Evolutionary conservation across 2,797 vertebrate species (phyloP).

Genomic region (Manis pentadactyla): DNA sequence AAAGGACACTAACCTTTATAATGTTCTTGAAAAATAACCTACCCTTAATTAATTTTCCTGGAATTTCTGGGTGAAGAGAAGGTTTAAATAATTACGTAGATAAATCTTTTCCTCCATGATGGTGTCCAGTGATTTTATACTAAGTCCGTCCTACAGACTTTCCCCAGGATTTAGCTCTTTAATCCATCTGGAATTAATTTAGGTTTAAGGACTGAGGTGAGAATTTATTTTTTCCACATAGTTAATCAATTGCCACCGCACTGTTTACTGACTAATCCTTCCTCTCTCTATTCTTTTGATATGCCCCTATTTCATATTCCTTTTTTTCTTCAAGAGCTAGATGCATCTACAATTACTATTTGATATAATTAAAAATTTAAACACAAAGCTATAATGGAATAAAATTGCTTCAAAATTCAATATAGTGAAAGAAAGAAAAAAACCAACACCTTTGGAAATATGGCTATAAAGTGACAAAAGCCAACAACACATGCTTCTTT

Average conservation of each 20-base stretch:
- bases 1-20: background rate
- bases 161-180: constrained; percentile 57
- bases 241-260: constrained; percentile 68
- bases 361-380: constrained; percentile 46
- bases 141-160: constrained; percentile 29
- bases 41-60: constrained; percentile 59
- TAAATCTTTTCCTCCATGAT: constrained; percentile 43
- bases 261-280: constrained; percentile 59
- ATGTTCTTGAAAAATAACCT: constrained; percentile 54
- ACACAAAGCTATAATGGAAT: constrained; percentile 22
- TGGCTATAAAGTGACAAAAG: constrained; percentile 68
- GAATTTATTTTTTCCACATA: constrained; percentile 72
- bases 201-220: constrained; percentile 65
- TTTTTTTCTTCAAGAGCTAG: background rate
- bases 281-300: constrained; percentile 39
- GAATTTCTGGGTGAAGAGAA: constrained; percentile 19
- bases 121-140: constrained; percentile 41
- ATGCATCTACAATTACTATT: constrained; percentile 37
- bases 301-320: background rate
- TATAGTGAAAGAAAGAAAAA: background rate
- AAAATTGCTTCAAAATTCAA: constrained; percentile 55
- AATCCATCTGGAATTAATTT: constrained; percentile 74
- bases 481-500: constrained; percentile 68
- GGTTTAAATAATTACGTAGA: constrained; percentile 47
- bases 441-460: constrained; percentile 34